These are phyloP conservation scores for Acanthococcus lagerstroemiae DNA, from an alignment of 2,888 invertebrate genomes.

Conservation along the genomic window DNA sequence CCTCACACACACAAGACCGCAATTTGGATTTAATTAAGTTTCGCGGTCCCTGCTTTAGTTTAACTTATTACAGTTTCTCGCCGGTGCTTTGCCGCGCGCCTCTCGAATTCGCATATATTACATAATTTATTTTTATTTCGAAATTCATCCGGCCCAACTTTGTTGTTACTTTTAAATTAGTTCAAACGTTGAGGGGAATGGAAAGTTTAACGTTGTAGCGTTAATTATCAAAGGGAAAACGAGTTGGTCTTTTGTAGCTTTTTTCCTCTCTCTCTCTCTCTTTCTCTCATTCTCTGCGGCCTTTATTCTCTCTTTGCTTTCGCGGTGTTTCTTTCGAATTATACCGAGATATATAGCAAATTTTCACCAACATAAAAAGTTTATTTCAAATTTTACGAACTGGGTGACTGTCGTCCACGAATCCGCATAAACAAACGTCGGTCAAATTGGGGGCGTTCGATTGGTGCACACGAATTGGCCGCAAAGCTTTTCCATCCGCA, in stretches of 20 bases:
- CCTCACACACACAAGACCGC: not conserved
- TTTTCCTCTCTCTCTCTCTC: not conserved
- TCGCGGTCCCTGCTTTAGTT: not conserved
- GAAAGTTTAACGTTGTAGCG: not conserved
- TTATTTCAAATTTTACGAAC: too few relatives aligned
- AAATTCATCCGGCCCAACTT: conserved; percentile 2
- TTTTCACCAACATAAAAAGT: too few relatives aligned
- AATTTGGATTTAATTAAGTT: conserved; percentile 12
- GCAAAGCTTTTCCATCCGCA: too few relatives aligned
- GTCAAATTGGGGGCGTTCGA: too few relatives aligned
- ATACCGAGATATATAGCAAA: too few relatives aligned
- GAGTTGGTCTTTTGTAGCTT: not conserved
- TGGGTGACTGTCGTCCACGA: too few relatives aligned
- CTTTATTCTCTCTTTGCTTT: too few relatives aligned
- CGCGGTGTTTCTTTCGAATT: too few relatives aligned
- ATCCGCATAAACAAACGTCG: too few relatives aligned
- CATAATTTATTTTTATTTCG: conserved; percentile 12
- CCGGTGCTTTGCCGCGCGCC: not conserved
- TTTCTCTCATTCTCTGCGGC: not conserved
- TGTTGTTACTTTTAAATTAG: conserved; percentile 11
- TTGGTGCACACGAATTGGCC: too few relatives aligned
- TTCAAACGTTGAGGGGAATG: not conserved
- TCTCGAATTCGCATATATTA: conserved; percentile 6
- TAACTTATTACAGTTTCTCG: not conserved
- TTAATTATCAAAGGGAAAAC: conserved; percentile 1